Evolutionary conservation across 2,113 vertebrate genomes (phyloP).

Genomic region (Naja naja): DNA sequence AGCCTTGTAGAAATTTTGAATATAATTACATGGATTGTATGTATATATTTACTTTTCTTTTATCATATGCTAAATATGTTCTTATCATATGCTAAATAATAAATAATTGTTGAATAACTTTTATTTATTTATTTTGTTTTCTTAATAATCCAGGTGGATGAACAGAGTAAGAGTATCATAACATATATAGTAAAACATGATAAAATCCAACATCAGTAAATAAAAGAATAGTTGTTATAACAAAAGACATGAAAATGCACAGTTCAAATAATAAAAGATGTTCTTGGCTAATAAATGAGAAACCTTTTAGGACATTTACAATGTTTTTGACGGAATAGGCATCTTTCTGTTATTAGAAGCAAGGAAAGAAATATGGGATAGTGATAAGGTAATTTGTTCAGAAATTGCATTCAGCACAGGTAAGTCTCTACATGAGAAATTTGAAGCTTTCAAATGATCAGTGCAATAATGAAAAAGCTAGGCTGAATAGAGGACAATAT

Average conservation of each 20-base stretch:
- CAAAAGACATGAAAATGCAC: not conserved
- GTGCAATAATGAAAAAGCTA: not conserved
- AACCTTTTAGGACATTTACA: not conserved
- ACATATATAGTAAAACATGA: not conserved
- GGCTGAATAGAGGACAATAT: not conserved
- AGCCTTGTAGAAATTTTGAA: no score
- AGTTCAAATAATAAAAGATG: not conserved
- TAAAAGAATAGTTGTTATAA: not conserved
- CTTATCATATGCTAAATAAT: not conserved
- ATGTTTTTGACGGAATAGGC: not conserved
- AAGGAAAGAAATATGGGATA: not conserved
- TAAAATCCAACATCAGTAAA: not conserved
- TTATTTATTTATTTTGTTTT: not conserved
- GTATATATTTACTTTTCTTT: not conserved
- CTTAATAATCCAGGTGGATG: not conserved
- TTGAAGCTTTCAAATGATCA: not conserved
- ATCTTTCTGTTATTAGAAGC: not conserved
- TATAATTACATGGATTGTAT: not conserved
- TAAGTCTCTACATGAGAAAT: not conserved
- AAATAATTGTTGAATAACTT: not conserved
- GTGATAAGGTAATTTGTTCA: not conserved
- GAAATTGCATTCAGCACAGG: not conserved
- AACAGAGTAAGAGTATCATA: not conserved
- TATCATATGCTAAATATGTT: no score
- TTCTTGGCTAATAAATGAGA: not conserved